These are phyloP conservation scores for Dryadula phaetusa DNA, from an alignment of 2,888 invertebrate genomes.

Conservation along the genomic window DNA sequence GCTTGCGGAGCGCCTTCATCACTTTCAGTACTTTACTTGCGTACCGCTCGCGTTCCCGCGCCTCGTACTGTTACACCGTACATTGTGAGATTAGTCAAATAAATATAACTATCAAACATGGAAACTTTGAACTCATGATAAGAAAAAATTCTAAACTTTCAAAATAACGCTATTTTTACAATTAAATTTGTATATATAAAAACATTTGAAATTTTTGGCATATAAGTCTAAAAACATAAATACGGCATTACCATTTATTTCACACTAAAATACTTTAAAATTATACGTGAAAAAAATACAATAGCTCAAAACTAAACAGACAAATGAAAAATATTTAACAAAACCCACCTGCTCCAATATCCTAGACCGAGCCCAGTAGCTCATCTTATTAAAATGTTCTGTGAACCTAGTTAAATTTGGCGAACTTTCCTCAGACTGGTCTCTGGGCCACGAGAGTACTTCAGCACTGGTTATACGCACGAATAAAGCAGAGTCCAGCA, in stretches of 20 bases:
- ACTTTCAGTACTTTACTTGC: constrained; percentile 98
- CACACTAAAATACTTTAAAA: too few relatives aligned
- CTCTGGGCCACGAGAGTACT: constrained; percentile 98
- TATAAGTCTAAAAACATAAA: too few relatives aligned
- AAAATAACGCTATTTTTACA: too few relatives aligned
- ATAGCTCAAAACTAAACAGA: too few relatives aligned
- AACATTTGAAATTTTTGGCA: too few relatives aligned
- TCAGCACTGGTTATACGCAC: constrained; percentile 98
- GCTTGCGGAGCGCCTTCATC: constrained; percentile 98
- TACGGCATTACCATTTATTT: too few relatives aligned
- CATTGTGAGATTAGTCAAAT: too few relatives aligned
- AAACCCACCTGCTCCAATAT: constrained; percentile 91
- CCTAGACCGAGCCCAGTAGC: constrained; percentile 97
- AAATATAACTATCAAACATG: too few relatives aligned
- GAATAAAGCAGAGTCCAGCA: constrained; percentile 97
- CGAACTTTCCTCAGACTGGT: constrained; percentile 98
- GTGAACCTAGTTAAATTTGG: constrained; percentile 98
- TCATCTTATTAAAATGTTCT: constrained; percentile 99
- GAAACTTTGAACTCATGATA: too few relatives aligned
- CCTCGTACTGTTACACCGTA: constrained; percentile 89
- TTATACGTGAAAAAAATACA: too few relatives aligned
- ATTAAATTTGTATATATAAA: too few relatives aligned
- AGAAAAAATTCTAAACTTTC: too few relatives aligned
- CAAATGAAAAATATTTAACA: background rate
- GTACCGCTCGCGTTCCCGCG: constrained; percentile 97